Base-by-base conservation (phyloP, 2,888 invertebrate genomes). In the Dyspetes luteomarginatus region DNA sequence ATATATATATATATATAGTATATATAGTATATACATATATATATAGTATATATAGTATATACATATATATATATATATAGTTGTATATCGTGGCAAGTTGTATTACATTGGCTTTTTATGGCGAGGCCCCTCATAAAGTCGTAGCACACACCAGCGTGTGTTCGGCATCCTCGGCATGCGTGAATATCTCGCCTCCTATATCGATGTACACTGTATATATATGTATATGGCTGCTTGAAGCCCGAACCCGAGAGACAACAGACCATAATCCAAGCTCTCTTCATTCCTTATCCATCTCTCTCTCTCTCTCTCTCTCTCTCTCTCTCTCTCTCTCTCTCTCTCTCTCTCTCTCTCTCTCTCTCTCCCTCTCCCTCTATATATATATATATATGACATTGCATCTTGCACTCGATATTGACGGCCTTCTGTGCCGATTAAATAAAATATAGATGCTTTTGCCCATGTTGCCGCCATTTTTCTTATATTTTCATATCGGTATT, bases 111-210 rank as follows among this genome's bases (percentile, higher is more conserved):
- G 62, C 74, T 82, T 82, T 85, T 83, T 85, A 85, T 84, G 82
- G 82, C 78, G 83, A 85, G 84, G 81, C 83, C 85, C 86, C 88
- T 87, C 88, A 87, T 89, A 89, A 89, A 89, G 76, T 83, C 85
- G 86, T 86, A 85, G 77, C 76, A 65, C n/a, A n/a, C 83, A 65
- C 72, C 80, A 81, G 77, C 83, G 81, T 86, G 86, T 87, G 87
- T 87, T 87, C 85, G 86, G 87, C 82, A 86, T 88, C 88, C 84
- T 68, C 82, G 86, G 85, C 85, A 89, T 86, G 85, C 88, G 87
- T 86, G 87, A 88, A 85, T 87, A 87, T 89, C 87, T 81, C 84
- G 84, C 89, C 87, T 84, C 84, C 76, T 64, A 26, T 45, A 64
- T 43, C n/a, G n/a, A 41, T 52, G 43, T 43, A 7, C 60, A 56